Base-by-base conservation (phyloP, 1,140 invertebrate species). In the Gryon sp. region DNA sequence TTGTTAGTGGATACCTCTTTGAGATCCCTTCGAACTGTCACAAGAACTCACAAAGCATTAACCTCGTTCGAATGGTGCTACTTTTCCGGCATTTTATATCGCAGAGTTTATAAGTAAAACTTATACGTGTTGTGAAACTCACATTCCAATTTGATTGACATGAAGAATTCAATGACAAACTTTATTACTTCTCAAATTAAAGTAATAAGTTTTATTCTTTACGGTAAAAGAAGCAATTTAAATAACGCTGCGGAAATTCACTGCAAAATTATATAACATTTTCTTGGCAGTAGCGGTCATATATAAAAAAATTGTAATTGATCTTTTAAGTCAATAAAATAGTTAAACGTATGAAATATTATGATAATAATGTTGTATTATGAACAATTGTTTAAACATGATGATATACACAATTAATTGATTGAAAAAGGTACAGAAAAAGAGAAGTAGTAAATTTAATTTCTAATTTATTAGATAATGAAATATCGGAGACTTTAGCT, bases 11-110 rank as follows among this genome's bases (percentile, higher is more conserved):
- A 43, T 52, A 14, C 20, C 26, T 9, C 45, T 41, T 26, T 4
- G n/a, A 20, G 30, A 65, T 60, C 11, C 40, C 22, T 75, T 65
- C 28, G n/a, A 22, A 38, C 46, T 41, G 55, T 52, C 46, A 60
- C 62, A 66, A 36, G 62, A 75, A 68, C 62, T 66, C 38, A 55
- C 53, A 68, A 40, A 14, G 72, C 46, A 48, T 63, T 69, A 63
- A 76, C 73, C 63, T 63, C 50, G 53, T 50, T 55, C 40, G 28
- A n/a, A 19, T 15, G 50, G 55, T 46, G 19, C 55, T 76, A 76
- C 63, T 69, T 76, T 76, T 69, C 46, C 55, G 40, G 62, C 52
- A 41, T 53, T 45, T 48, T 14, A 66, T 62, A 55, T 63, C 45
- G 40, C 24, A 14, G 30, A 63, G n/a, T n/a, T n/a, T n/a, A 59